Base-by-base conservation (phyloP, 1,140 invertebrate species). In the Diabrotica virgifera region DNA sequence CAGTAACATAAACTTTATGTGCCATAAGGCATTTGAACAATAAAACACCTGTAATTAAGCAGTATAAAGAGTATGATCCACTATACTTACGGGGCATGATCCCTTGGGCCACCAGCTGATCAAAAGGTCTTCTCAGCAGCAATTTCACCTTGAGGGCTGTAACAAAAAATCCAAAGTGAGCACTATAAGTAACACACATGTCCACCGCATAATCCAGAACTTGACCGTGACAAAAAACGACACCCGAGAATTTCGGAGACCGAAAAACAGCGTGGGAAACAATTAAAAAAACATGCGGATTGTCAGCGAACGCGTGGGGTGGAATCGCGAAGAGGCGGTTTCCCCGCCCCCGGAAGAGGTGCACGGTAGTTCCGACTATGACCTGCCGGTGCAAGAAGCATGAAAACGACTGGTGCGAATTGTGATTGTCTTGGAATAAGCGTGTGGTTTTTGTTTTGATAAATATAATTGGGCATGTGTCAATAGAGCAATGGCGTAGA, bases 111-210 rank as follows among this genome's bases (percentile, higher is more conserved):
- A 97, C 94, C 66, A 98, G 86, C 81, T 98, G 94, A 82, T 92
- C 95, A 72, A 96, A 89, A 54, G 96, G 95, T 75, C 95, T 85
- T 78, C 96, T 85, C 79, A 96, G 86, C 91, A 97, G 93, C 80
- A 98, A 83, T 84, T 98, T 98, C 77, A 97, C 90, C 85, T 98
- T 97, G 73, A 98, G 85, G 74, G 95, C 95, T 97, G 87, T 63
- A 90, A 90, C 80, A 82, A 71, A 82, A 82, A 81, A 54, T 52
- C 37, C 35, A 38, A 52, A 53, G 50, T 52, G 59, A 65, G 37
- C 40, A 7, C 35, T n/a, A 36, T 7, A 11, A 14, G 38, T n/a
- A 10, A 8, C 8, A 46, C 40, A 46, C 40, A 46, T 46, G 40
- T 46, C 40, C n/a, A 46, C 40, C 40, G 8, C 40, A 46, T n/a